phyloP scores from a whole-genome alignment of 2,797 vertebrate genomes.

The Sebastolobus altivelis region DNA sequence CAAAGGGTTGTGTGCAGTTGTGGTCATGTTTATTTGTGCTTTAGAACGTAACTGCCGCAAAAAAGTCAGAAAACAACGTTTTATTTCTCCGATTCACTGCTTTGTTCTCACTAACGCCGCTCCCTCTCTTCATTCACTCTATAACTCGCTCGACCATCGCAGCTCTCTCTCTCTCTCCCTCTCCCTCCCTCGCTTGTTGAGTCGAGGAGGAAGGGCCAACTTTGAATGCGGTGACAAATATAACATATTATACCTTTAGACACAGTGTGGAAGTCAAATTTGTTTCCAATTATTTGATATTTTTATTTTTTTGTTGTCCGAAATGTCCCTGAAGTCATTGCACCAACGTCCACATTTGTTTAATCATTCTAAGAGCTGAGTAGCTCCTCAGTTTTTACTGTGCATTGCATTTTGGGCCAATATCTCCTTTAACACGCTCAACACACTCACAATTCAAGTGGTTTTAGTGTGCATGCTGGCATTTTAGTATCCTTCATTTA shows the following conservation, averaged over 20 bases:
- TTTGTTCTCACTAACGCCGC: too few relatives aligned
- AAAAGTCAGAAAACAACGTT: too few relatives aligned
- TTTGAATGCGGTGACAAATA: too few relatives aligned
- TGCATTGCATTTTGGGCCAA: background rate
- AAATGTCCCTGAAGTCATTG: background rate
- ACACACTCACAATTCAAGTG: background rate
- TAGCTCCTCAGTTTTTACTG: background rate
- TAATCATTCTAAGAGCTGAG: background rate
- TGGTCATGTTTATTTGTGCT: too few relatives aligned
- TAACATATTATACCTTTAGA: background rate
- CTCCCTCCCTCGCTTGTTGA: too few relatives aligned
- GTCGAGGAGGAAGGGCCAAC: too few relatives aligned
- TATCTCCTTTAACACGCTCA: background rate
- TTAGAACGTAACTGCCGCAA: too few relatives aligned
- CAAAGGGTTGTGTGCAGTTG: too few relatives aligned
- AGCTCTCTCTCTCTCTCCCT: too few relatives aligned
- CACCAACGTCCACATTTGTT: background rate
- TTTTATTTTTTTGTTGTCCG: background rate
- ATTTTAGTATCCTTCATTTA: background rate
- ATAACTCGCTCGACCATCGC: accelerated
- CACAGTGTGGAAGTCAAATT: background rate
- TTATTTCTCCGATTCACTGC: too few relatives aligned
- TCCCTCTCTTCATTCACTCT: too few relatives aligned
- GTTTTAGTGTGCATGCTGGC: background rate
- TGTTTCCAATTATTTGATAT: background rate